Percentiles rank a stretch among this genome's conserved stretches.
These are phyloP conservation scores for Synchiropus splendidus DNA, from an alignment of 2,113 vertebrate species.

Conservation along the genomic window DNA sequence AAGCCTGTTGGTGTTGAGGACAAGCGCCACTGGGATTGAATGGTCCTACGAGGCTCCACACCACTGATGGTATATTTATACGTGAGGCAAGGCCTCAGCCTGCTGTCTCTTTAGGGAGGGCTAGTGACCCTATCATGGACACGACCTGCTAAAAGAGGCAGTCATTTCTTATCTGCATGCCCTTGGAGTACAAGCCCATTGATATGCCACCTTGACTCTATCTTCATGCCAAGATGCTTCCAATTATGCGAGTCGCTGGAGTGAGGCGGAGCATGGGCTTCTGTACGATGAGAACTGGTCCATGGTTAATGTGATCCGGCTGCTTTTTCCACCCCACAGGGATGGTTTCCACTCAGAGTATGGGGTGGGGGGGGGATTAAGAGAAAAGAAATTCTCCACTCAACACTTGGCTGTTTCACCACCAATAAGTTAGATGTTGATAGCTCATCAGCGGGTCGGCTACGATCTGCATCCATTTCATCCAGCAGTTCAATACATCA, in stretches of 20 bases:
- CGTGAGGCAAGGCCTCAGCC: slow-evolving; percentile 32
- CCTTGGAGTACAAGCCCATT: slow-evolving; percentile 64
- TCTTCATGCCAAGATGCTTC: slow-evolving; percentile 71
- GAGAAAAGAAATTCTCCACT: slow-evolving; percentile 25
- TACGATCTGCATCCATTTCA: slow-evolving; percentile 14
- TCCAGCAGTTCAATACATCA: slow-evolving; percentile 18
- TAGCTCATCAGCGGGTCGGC: slow-evolving; percentile 11
- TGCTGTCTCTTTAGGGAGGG: slow-evolving; percentile 35
- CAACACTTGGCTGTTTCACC: slow-evolving; percentile 22
- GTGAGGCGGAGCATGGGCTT: slow-evolving; percentile 64
- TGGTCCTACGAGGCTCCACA: slow-evolving; percentile 24
- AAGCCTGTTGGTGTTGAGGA: slow-evolving; percentile 32
- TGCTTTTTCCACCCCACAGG: slow-evolving; percentile 20
- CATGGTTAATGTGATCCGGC: slow-evolving; percentile 49
- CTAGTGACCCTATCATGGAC: slow-evolving; percentile 53
- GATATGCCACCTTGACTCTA: slow-evolving; percentile 69
- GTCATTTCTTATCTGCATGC: slow-evolving; percentile 60
- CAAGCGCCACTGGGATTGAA: slow-evolving; percentile 18
- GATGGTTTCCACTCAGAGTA: slow-evolving; percentile 28
- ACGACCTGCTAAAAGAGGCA: slow-evolving; percentile 50
- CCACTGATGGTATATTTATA: slow-evolving; percentile 43
- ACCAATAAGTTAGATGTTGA: slow-evolving; percentile 26
- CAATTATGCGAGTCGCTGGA: slow-evolving; percentile 70
- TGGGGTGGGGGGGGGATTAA: slow-evolving; percentile 14
- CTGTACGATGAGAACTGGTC: slow-evolving; percentile 50